phyloP scores from a whole-genome alignment of 1,140 invertebrate species.

The Neocloeon triangulifer region DNA sequence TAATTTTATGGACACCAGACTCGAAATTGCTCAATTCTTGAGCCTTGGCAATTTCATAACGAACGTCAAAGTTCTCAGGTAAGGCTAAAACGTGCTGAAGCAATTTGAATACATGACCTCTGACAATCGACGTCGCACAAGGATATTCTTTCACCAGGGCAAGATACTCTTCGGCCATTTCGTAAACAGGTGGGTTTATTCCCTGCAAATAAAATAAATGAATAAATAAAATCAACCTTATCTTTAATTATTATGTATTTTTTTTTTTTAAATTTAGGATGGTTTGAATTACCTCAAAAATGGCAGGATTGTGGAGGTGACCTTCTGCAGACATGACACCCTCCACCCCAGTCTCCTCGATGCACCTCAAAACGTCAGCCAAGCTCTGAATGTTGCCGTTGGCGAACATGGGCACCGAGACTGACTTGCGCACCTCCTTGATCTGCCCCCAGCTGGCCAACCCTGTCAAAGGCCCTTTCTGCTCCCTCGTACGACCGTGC shows the following conservation, averaged over 20 bases:
- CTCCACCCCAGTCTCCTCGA: conserved; percentile 64
- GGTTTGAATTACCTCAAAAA: too few species aligned
- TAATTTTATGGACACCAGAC: background rate
- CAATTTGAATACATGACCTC: conserved; percentile 93
- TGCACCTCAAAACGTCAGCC: conserved; percentile 65
- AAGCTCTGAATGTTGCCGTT: conserved; percentile 95
- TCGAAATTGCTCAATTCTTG: conserved; percentile 4
- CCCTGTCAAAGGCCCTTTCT: conserved; percentile 86
- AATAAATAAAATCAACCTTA: background rate
- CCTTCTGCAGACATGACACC: conserved; percentile 87
- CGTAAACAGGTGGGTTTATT: conserved; percentile 50
- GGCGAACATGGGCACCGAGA: conserved; percentile 83
- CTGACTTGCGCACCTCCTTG: conserved; percentile 59
- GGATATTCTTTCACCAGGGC: conserved; percentile 62
- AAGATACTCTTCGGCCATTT: conserved; percentile 77
- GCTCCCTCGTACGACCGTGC: conserved; percentile 87
- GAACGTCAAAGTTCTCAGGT: conserved; percentile 5
- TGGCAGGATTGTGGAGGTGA: conserved; percentile 80
- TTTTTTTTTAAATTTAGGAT: too few species aligned
- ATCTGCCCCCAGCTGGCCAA: conserved; percentile 89
- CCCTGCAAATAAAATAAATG: background rate
- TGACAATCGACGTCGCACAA: conserved; percentile 68
- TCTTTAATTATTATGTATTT: too few species aligned
- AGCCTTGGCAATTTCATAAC: background rate
- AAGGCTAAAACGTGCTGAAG: conserved; percentile 77